A percentile compares a stretch with the other conserved stretches of the same genome.
phyloP scores from a whole-genome alignment of 2,888 invertebrate genomes.

The Loripinus fragilis region DNA sequence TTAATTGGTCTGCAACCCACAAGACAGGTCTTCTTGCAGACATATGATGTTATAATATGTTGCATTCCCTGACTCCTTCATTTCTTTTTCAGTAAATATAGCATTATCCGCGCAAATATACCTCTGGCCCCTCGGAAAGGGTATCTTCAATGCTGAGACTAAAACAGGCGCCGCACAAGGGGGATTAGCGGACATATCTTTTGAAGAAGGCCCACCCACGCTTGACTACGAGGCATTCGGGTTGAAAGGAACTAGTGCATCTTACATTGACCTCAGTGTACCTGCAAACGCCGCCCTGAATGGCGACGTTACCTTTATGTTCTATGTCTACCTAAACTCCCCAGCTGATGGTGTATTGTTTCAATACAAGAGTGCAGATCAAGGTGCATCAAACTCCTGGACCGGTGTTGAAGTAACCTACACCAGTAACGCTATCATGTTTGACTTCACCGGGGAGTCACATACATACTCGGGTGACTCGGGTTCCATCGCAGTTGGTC shows the following conservation, averaged over 20 bases:
- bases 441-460: neutral
- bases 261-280: neutral
- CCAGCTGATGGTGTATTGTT: neutral
- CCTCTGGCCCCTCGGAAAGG: slow-evolving; percentile 3
- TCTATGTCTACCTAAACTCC: neutral
- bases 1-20: too few relatives aligned
- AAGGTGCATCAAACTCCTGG: neutral
- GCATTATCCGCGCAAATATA: neutral
- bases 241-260: neutral
- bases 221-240: neutral
- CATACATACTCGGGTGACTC: neutral
- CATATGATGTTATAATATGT: too few relatives aligned
- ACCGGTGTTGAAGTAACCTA: neutral
- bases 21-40: too few relatives aligned
- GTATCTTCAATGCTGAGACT: neutral
- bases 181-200: neutral
- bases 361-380: neutral
- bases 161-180: neutral
- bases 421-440: neutral
- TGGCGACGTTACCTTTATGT: neutral
- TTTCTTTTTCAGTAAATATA: neutral
- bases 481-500: neutral
- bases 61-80: too few relatives aligned
- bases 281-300: neutral
- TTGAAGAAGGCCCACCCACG: neutral